Base-by-base conservation (phyloP, 2,113 vertebrate species). In the Limanda limanda region DNA sequence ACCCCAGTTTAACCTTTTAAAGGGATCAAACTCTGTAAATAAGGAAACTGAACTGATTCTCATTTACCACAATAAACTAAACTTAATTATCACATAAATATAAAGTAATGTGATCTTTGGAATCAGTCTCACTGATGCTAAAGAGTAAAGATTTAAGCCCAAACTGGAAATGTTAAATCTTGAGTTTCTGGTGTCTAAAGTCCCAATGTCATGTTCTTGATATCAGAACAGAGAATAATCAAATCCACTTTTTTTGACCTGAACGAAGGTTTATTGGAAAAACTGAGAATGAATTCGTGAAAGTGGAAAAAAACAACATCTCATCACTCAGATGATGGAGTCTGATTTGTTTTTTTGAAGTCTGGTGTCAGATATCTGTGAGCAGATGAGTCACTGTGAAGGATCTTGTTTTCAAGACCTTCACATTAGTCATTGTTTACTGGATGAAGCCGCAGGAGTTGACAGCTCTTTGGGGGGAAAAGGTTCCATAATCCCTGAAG, bases 351-450 rank as follows among this genome's bases (percentile, higher is more conserved):
- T 21, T 13, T 20, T 27, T 61, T 21, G 6, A 23, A 4, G 31
- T 2, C 15, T 27, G 15, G 52, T 52, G 51, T 80, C 59, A 31
- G 21, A 42, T 64, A 35, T 18, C 35, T 58, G 21, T 24, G 13
- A 51, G 37, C 6, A 1, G 15, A 24, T 82, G 79, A 82, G 25
- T 83, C 80, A 76, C 55, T 4, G 35, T 14, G 54, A 20, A n/a
- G 3, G 42, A 40, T 79, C 37, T 45, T 62, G 64, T 58, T 68
- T 73, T 71, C 71, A 51, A 15, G 31, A 72, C 63, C 57, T 71
- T 62, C 17, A 47, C 2, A 25, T 71, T 35, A 17, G 62, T 76
- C 76, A 67, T 14, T 23, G 27, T 79, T 79, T 68, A 68, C 57
- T 27, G 37, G 66, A 74, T 60, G 7, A 71, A 37, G 21, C 56